Evolutionary conservation across 2,113 vertebrate species (phyloP), one percentile per base, ranked within the genome.

Genomic region (Anthoscopus minutus): DNA sequence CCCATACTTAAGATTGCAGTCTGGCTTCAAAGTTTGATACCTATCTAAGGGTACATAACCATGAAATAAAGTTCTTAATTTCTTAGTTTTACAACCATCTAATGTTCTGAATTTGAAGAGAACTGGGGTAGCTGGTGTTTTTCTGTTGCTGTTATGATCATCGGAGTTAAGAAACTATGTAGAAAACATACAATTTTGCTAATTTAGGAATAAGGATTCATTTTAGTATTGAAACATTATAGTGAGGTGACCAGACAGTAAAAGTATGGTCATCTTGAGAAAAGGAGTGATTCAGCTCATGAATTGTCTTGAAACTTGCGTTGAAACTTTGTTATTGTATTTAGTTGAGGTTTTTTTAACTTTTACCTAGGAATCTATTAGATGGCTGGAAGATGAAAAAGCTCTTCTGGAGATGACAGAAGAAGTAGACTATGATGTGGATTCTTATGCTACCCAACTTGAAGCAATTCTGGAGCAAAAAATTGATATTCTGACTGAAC

Each of bases 341-440:
- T 88, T 47, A 79, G 27, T 33, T 62, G n/a, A 50, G 65, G 7
- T 15, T 76, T 76, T 44, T 88, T 67, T 60, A 70, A 58, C 53
- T 69, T 62, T 87, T 91, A 18, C 92, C 42, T 97, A 99, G 99
- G 99, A 99, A 97, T 99, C 99, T 10, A 99, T 99, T 92, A 98
- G 98, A 92, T 99, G 99, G 98, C 96, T 99, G 92, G 99, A 99
- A 93, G 99, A 99, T 73, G 99, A 99, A 98, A 99, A 99, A 96
- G 98, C 98, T 53, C 98, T 99, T n/a, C 73, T 99, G 83, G 99
- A 99, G 78, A 99, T 99, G 99, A 98, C 99, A 15, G 99, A 99
- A 97, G 99, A 99, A 97, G 99, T 99, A 37, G 99, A 99, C 92
- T 99, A 99, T 64, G 99, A 99, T 72, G 99, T 99, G 11, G 99